Percentiles rank a stretch among this genome's conserved stretches.
Conservation (phyloP, 1,140 invertebrate genomes). For the Whitmania pigra region DNA sequence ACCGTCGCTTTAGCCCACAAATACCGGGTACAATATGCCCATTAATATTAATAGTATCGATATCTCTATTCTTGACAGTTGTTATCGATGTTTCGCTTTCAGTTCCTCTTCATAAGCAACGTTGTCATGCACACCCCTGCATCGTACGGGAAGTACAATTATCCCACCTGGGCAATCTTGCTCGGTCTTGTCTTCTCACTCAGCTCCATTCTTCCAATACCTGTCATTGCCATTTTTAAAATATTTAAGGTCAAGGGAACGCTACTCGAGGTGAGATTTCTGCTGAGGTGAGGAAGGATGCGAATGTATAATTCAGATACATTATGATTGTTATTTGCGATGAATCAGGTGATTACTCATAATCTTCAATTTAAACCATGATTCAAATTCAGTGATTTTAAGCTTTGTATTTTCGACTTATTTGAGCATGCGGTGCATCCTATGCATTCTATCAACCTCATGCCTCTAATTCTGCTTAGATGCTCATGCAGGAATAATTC, state of each 20-base stretch:
- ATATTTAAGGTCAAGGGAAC: constrained; percentile 22
- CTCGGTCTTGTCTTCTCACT: constrained; percentile 30
- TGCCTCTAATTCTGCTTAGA: neutral
- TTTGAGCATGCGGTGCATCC: neutral
- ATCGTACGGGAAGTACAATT: constrained; percentile 33
- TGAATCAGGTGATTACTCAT: too few relatives aligned
- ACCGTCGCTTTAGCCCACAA: too few relatives aligned
- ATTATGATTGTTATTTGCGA: neutral
- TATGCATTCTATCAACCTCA: neutral
- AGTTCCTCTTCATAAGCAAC: constrained; percentile 62
- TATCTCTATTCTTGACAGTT: too few relatives aligned
- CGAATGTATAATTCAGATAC: neutral
- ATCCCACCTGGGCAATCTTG: constrained; percentile 29
- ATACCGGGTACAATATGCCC: too few relatives aligned
- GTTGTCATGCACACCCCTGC: constrained; percentile 51
- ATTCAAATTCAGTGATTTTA: neutral
- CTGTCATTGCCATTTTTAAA: constrained; percentile 28
- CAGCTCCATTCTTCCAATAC: constrained; percentile 32
- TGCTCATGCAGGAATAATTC: neutral
- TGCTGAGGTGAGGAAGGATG: neutral
- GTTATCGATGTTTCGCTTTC: constrained; percentile 21
- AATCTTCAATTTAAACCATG: neutral
- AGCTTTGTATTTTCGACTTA: neutral
- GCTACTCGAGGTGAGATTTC: neutral
- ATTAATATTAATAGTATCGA: too few relatives aligned